Evolutionary conservation across 1,140 invertebrate species (phyloP).

Genomic region (Acyrthosiphon pisum): DNA sequence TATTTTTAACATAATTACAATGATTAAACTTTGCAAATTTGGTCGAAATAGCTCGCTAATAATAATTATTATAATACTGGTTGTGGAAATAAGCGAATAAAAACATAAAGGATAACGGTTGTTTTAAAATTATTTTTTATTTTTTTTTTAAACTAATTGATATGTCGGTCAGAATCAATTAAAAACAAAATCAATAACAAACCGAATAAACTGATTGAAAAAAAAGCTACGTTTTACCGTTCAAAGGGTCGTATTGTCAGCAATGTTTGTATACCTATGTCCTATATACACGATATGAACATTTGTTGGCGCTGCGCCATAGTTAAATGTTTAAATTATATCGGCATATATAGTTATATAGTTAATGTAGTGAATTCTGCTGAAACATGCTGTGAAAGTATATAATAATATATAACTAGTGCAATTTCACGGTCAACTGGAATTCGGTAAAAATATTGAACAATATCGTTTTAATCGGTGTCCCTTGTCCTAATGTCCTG

Average conservation of each 20-base stretch:
- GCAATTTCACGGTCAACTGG: slow-evolving; percentile 53
- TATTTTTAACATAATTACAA: background rate
- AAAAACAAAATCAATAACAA: background rate
- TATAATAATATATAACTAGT: background rate
- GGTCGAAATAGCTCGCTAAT: background rate
- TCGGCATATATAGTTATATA: background rate
- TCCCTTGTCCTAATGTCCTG: slow-evolving; percentile 3
- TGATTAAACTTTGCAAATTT: background rate
- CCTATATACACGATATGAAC: background rate
- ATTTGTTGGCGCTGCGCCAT: background rate
- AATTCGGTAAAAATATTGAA: background rate
- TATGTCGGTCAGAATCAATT: background rate
- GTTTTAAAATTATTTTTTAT: background rate
- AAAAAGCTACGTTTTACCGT: background rate
- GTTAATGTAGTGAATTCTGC: background rate
- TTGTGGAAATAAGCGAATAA: background rate
- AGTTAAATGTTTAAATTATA: background rate
- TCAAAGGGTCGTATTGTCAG: background rate
- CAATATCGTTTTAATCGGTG: slow-evolving; percentile 17
- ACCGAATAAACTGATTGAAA: background rate
- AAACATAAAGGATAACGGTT: slow-evolving; percentile 5
- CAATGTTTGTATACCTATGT: no score
- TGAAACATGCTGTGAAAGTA: background rate
- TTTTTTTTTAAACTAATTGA: background rate
- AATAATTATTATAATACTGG: background rate